Evolutionary conservation across 2,888 invertebrate species (phyloP), one percentile per base, ranked within the genome.

Genomic region (Andrena bicolor): DNA sequence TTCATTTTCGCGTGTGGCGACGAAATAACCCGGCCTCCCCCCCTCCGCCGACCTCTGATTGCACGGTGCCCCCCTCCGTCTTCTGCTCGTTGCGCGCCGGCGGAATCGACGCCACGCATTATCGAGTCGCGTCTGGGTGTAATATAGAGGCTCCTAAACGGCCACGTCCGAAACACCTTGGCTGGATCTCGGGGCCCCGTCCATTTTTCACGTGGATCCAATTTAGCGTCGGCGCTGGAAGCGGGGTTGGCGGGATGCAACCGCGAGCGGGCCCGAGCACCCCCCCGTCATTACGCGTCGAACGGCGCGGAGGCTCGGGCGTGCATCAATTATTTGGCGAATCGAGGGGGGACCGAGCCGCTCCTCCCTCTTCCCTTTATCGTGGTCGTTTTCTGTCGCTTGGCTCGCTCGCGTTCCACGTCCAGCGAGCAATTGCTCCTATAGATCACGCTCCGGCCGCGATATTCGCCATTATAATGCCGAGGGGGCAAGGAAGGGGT

Each of bases 251-350:
- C 56, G 70, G 76, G 72, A 83, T 70, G 85, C 68, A 76, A 83
- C 83, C 68, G 69, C 64, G 73, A 60, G 53, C 51, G 23, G 58
- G 69, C 73, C 61, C 51, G 74, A 73, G 41, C 4, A 87, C 51
- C 82, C 89, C 89, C 86, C 90, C 88, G 84, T 89, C 83, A 89
- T 90, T 90, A 90, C 80, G 84, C 86, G 83, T 84, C 89, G 90
- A 88, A 89, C 69, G 87, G 83, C 65, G 83, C 84, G 85, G 82
- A 86, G 86, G 83, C 82, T 86, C 78, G 78, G 85, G 88, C 90
- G 85, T 90, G 91, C 91, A 91, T 91, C 91, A 88, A 91, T 91
- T 91, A 91, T 91, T 91, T 86, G 87, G 91, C 65, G 84, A 82
- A 89, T 86, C 88, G 80, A 80, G 83, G 69, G 79, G 80, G 89